Evolutionary conservation across 2,888 invertebrate species (phyloP), one percentile per base, ranked within the genome.

Genomic region (Bombyx huttoni): DNA sequence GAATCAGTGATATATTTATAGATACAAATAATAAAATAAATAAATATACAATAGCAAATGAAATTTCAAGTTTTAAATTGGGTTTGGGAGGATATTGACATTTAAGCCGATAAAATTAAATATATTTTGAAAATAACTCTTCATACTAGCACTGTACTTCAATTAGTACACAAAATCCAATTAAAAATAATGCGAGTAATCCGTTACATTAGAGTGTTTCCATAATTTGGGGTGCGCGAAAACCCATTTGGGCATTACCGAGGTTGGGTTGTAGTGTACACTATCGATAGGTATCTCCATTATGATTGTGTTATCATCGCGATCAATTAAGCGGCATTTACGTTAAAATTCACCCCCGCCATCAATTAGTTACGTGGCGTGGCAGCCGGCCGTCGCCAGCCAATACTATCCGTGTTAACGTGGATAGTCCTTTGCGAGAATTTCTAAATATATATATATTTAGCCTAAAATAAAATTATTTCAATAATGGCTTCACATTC

Each of bases 301-400:
- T 77, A 78, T 75, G 70, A 76, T 73, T 71, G 68, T 63, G 67
- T 75, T 81, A 81, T 81, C 77, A 74, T 73, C 71, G 70, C 72
- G 73, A 84, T 82, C 81, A 85, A 82, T 86, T 86, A 83, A 78
- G 75, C 68, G 69, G 67, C 73, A 78, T 84, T 48, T 83, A 81
- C 72, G 76, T 76, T 79, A 77, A 83, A 86, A 81, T 75, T 79
- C 74, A 77, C 78, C 78, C 73, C 68, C 68, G 70, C 75, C 75
- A 73, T 81, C 79, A 81, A 81, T 82, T 81, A 80, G 70, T 65
- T 58, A 78, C 70, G 66, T 58, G 65, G 66, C 70, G 66, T 58
- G 65, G 66, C 70, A 69, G 63, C 63, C 68, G 64, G 64, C 64
- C 63, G 60, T 62, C 65, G 61, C 67, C 65, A 62, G 63, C 66